Evolutionary conservation across 2,797 vertebrate genomes (phyloP).

Genomic region (Scolopax rusticola): DNA sequence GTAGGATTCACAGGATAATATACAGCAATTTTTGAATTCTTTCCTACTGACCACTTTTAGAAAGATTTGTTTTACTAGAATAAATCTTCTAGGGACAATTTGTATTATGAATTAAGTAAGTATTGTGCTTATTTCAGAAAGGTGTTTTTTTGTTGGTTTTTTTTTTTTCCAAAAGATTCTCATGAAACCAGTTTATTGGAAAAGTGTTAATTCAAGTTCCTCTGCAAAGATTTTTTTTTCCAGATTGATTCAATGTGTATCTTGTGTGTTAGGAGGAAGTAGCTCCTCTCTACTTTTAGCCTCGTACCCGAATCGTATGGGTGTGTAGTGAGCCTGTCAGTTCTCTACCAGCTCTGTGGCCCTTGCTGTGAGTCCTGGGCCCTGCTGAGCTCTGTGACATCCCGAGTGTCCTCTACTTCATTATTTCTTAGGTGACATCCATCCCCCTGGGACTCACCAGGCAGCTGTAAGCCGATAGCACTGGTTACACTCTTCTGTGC

Average conservation of each 20-base stretch:
- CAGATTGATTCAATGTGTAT: neutral
- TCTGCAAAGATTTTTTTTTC: neutral
- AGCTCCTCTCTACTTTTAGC: neutral
- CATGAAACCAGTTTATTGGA: neutral
- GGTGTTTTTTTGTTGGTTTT: too few relatives aligned
- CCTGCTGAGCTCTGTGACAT: neutral
- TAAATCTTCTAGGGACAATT: neutral
- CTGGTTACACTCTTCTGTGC: neutral
- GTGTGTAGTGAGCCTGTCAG: neutral
- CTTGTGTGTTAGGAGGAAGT: neutral
- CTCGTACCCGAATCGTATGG: neutral
- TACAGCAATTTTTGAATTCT: neutral
- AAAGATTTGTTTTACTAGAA: neutral
- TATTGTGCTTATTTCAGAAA: neutral
- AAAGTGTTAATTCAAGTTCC: neutral
- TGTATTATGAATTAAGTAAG: neutral
- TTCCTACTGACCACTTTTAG: neutral
- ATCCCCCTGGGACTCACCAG: accelerated
- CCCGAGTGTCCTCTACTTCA: accelerated
- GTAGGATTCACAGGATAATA: neutral
- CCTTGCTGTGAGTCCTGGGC: accelerated
- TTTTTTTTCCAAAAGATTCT: neutral
- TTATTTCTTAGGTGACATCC: neutral
- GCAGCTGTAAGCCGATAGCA: neutral
- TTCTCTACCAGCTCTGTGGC: accelerated